phyloP scores from a whole-genome alignment of 2,113 vertebrate species.

The Dromaius novaehollandiae region DNA sequence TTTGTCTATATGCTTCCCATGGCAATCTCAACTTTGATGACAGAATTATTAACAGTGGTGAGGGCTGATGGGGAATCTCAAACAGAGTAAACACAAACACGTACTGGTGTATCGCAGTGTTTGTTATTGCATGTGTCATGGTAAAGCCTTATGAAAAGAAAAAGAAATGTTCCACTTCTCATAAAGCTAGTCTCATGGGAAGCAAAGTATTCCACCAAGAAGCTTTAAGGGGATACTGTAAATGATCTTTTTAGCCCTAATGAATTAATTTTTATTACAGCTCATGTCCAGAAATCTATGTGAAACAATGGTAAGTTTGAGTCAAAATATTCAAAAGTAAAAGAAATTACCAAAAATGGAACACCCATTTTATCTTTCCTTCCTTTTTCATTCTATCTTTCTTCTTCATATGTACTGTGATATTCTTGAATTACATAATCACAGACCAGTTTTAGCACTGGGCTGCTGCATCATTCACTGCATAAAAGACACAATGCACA shows the following conservation, averaged over 20 bases:
- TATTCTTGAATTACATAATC: not conserved
- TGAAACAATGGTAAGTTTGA: not conserved
- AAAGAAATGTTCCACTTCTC: conserved; percentile 42
- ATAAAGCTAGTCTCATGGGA: not conserved
- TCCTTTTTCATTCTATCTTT: not conserved
- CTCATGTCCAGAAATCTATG: not conserved
- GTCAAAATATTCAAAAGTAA: not conserved
- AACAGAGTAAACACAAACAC: conserved; percentile 61
- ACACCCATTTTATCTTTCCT: not conserved
- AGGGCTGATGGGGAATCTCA: conserved; percentile 43
- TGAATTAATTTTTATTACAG: not conserved
- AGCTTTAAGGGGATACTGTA: not conserved
- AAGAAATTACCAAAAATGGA: not conserved
- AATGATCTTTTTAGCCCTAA: not conserved
- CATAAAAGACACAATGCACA: rapidly evolving
- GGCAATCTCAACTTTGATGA: conserved; percentile 48
- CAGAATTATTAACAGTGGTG: conserved; percentile 62
- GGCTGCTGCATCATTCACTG: not conserved
- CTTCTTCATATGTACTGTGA: not conserved
- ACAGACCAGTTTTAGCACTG: not conserved
- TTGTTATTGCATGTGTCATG: conserved; percentile 55
- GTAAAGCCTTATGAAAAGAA: conserved; percentile 27
- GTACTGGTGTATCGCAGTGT: not conserved
- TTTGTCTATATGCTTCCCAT: conserved; percentile 64
- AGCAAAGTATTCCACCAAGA: not conserved